Conservation (phyloP, 2,113 vertebrate species). For the Greenwoodochromis staneri region DNA sequence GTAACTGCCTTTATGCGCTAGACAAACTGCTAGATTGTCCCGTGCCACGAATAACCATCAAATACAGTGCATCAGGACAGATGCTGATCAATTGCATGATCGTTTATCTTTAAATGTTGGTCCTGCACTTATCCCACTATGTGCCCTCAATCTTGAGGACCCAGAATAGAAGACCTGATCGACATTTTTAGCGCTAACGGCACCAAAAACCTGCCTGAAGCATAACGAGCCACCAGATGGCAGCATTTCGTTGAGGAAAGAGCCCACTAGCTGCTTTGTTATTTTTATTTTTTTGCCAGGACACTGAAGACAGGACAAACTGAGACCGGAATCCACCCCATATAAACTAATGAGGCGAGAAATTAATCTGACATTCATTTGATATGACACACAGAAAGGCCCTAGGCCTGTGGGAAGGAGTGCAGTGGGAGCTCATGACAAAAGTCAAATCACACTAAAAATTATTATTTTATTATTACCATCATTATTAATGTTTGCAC, state of each 20-base stretch:
- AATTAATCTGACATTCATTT: neutral
- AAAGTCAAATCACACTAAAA: neutral
- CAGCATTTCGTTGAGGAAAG: slow-evolving; percentile 23
- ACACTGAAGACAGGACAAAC: neutral
- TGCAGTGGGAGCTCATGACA: neutral
- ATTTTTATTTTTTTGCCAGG: neutral
- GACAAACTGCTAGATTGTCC: neutral
- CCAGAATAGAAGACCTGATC: neutral
- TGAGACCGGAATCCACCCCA: neutral
- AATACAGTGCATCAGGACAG: neutral
- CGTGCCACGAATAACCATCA: neutral
- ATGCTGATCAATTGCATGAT: neutral
- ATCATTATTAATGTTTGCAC: neutral
- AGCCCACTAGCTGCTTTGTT: neutral
- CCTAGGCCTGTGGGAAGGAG: neutral
- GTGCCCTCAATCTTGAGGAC: neutral
- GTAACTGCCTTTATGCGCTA: neutral
- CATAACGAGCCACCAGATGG: slow-evolving; percentile 35
- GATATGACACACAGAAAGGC: neutral
- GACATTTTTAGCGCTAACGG: neutral
- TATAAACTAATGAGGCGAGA: neutral
- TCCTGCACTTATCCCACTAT: neutral
- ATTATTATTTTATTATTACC: neutral
- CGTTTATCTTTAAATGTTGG: neutral
- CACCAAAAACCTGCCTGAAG: neutral